phyloP scores from a whole-genome alignment of 2,113 vertebrate genomes.

The Cardinalis cardinalis region DNA sequence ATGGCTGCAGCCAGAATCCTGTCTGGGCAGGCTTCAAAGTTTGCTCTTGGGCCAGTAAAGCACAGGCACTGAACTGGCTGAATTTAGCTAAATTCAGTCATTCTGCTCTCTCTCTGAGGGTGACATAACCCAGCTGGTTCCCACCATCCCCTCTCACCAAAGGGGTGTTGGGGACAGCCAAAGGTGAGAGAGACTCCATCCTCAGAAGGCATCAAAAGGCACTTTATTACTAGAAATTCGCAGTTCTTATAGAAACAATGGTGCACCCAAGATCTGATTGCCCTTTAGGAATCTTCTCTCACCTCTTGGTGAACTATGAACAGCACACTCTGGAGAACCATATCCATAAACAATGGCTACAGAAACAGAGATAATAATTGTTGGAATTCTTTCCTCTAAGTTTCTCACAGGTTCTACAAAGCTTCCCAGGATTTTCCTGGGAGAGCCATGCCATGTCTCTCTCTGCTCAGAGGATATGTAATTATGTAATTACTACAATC shows the following conservation, averaged over 20 bases:
- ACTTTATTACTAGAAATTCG: not conserved
- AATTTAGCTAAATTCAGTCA: not conserved
- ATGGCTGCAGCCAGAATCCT: not conserved
- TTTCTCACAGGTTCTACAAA: not conserved
- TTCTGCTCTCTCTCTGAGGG: not conserved
- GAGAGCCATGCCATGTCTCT: not conserved
- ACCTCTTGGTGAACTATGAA: not conserved
- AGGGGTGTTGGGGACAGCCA: not conserved
- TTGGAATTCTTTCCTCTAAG: not conserved
- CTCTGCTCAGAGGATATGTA: not conserved
- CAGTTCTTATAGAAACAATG: not conserved
- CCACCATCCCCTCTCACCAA: not conserved
- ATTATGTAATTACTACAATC: not conserved
- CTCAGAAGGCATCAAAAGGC: not conserved
- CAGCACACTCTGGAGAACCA: not conserved
- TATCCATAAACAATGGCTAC: not conserved
- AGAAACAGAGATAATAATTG: not conserved
- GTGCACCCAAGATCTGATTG: not conserved
- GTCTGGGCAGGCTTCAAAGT: not conserved
- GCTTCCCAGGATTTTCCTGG: not conserved
- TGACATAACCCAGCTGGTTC: not conserved
- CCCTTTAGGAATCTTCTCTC: not conserved
- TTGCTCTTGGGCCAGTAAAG: not conserved
- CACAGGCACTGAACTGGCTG: not conserved
- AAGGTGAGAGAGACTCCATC: not conserved